Conservation (phyloP, 1,140 invertebrate species). For the Zaprionus nigranus region DNA sequence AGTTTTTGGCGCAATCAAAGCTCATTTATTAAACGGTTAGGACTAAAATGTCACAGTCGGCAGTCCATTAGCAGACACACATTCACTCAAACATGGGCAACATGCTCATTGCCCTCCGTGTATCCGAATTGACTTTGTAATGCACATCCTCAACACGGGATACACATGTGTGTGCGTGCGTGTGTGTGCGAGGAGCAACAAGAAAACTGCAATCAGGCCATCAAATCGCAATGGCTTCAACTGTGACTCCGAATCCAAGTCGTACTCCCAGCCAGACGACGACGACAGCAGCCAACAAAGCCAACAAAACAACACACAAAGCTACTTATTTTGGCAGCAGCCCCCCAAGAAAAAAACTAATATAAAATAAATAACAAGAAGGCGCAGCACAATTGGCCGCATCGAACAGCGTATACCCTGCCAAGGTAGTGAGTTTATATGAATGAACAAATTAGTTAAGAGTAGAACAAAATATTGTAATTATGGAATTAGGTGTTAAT, state of each 20-base stretch:
- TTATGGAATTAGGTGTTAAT: not conserved
- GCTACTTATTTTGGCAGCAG: constrained; percentile 59
- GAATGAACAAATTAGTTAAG: not conserved
- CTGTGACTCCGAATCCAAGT: constrained; percentile 13
- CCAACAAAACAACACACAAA: constrained; percentile 49
- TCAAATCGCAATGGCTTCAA: constrained; percentile 39
- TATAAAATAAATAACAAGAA: constrained; percentile 59
- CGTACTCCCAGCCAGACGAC: constrained; percentile 19
- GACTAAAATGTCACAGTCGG: constrained; percentile 19
- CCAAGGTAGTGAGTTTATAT: no score
- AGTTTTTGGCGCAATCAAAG: constrained; percentile 16
- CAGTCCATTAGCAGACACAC: constrained; percentile 34
- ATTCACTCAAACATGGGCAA: not conserved
- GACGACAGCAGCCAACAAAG: constrained; percentile 43
- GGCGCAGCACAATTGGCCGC: not conserved
- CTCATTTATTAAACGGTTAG: constrained; percentile 40
- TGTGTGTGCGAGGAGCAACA: constrained; percentile 12
- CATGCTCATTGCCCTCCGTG: not conserved
- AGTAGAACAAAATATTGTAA: not conserved
- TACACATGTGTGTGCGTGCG: not conserved
- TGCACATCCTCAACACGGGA: constrained; percentile 36
- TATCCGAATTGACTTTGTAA: not conserved
- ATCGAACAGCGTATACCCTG: not conserved
- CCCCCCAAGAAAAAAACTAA: constrained; percentile 61
- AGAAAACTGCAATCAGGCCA: constrained; percentile 42